Base-by-base conservation (phyloP, 2,797 vertebrate genomes). In the Poecilia gillii region DNA sequence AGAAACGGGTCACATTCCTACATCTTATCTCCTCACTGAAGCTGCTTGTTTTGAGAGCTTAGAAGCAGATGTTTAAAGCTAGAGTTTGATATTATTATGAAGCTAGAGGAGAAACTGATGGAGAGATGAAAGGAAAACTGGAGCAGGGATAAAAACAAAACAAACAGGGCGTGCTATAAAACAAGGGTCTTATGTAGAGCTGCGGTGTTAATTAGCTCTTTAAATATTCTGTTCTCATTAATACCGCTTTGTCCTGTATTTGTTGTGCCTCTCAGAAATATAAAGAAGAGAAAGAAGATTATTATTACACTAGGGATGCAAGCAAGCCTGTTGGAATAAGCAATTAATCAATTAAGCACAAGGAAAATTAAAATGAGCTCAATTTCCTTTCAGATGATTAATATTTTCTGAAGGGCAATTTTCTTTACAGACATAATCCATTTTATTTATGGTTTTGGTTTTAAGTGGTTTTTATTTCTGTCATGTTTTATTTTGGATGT, bases 131-230 rank as follows among this genome's bases (percentile, higher is more conserved):
- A 79, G 81, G 53, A 53, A 85, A 81, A 59, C 72, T 31, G 75
- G 80, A 0, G 72, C 80, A 31, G 73, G 9, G 62, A 28, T 57
- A n/a, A 53, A 85, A 46, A 49, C 36, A 43, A 41, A 55, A 72
- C 57, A 80, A 83, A 83, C 11, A 68, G 82, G 51, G 79, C 49
- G 36, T 5, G 20, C 64, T 49, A 33, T 81, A 85, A 77, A 80
- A 73, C 49, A 51, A 46, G 76, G 14, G 55, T 75, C 46, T 85
- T 77, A 81, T 82, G 51, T 64, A 73, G 75, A 59, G 23, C 46
- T 72, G 5, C 78, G 79, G 79, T 85, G 78, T 39, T 86, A 84
- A 91, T 90, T 75, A 85, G 82, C 81, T 62, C 79, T 74, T 84
- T 86, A 71, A 81, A 88, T 87, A 78, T 82, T 57, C n/a, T 46